Base-by-base conservation (phyloP, 2,797 vertebrate genomes). In the Falco rusticolus region DNA sequence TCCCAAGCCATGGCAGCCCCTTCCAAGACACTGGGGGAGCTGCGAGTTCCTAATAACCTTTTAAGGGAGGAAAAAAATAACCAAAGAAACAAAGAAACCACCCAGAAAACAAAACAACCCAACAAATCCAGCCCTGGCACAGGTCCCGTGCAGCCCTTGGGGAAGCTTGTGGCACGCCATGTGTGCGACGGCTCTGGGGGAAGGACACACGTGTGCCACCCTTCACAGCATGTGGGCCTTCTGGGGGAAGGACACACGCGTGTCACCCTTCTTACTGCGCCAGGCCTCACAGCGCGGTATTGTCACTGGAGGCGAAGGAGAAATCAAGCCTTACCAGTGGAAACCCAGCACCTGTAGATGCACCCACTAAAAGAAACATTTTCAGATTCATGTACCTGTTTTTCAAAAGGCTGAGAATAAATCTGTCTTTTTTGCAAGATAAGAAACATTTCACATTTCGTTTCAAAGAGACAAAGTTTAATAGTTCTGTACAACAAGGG, bases 381-480 rank as follows among this genome's bases (percentile, higher is more conserved):
- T 93, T 88, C 69, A 48, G 31, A 45, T 51, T 94, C 60, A 34
- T 0, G 0, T 43, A 57, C 18, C 64, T 61, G 82, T 75, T 92
- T 94, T 87, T 87, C 65, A 77, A 81, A 63, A 57, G 28, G 18
- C 54, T 91, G 51, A 72, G 90, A 89, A 94, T 45, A 91, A 90
- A 93, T 90, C 89, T 83, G 43, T 76, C 75, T 66, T 74, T 89
- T 57, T 41, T 84, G 45, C 1, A 9, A 93, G 64, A 95, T 95
- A 96, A 96, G 79, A 83, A 84, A 76, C 88, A 64, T 82, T 89
- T 89, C 16, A 19, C 79, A 78, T 95, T 96, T 95, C 84, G 72
- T 95, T 95, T 91, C 77, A 94, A 90, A 93, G 77, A 84, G 87
- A 77, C 92, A 54, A 71, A 84, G 81, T 92, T 96, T 94, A 96